Evolutionary conservation across 2,888 invertebrate genomes (phyloP).

Genomic region (Netelia inedita): DNA sequence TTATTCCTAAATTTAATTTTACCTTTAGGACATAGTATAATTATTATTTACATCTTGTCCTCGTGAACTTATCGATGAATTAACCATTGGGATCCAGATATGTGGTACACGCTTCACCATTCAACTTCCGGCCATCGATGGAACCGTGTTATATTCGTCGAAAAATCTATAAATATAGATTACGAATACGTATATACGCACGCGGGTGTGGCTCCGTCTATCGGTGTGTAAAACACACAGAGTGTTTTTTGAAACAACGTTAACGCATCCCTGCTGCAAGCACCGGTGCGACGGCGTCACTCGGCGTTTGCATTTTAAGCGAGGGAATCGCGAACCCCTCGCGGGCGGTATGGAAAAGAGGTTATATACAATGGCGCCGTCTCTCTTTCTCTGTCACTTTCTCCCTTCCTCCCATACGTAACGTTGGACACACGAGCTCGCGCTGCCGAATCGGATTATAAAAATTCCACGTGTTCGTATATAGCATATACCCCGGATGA

Average conservation of each 20-base stretch:
- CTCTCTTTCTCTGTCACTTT: background rate
- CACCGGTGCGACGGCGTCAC: constrained; percentile 71
- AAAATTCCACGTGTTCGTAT: constrained; percentile 74
- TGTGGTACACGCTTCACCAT: no score
- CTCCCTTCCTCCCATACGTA: background rate
- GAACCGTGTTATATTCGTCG: no score
- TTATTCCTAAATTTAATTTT: no score
- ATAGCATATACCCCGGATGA: constrained; percentile 4
- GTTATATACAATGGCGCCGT: constrained; percentile 31
- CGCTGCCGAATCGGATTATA: constrained; percentile 78
- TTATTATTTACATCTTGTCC: no score
- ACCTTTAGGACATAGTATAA: no score
- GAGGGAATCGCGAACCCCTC: constrained; percentile 69
- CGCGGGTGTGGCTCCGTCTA: background rate
- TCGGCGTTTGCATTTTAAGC: constrained; percentile 80
- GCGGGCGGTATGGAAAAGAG: constrained; percentile 43
- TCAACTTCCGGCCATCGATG: no score
- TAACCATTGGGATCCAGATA: no score
- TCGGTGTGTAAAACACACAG: constrained; percentile 25
- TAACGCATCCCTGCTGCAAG: constrained; percentile 26
- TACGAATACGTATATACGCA: no score
- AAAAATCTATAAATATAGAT: no score
- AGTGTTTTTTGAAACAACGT: constrained; percentile 57
- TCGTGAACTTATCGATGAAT: no score
- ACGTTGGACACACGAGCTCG: constrained; percentile 68